Evolutionary conservation across 2,797 vertebrate species (phyloP), one percentile per base, ranked within the genome.

Genomic region (Argentina silus): DNA sequence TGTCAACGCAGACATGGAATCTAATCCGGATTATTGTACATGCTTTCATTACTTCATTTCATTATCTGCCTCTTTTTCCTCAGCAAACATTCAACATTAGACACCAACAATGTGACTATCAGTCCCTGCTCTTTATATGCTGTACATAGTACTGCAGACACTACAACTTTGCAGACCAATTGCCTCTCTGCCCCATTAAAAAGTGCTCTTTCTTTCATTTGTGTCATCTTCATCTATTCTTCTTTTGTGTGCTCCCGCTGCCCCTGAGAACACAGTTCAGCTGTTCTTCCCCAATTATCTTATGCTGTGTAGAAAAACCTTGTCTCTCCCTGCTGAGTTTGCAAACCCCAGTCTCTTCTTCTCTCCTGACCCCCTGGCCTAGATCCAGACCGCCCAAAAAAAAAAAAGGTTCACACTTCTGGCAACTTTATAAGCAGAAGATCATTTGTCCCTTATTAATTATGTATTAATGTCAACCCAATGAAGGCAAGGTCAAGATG

Each of bases 381-480:
- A 56, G 51, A 36, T 3, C 11, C 5, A 64, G 42, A 74, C 62
- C 70, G 63, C 70, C 70, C 1, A 48, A 71, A 53, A 77, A 1
- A 3, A 42, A 14, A 50, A 17, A 3, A 6, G 21, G 0, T 55
- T 85, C 74, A 74, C 74, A 66, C 50, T 75, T 75, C 67, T 70
- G 45, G 59, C 59, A 8, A 48, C 65, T 74, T 74, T 80, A 86
- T 91, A 84, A 88, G 77, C 89, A 85, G 83, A 81, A 55, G 69
- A 73, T 90, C 84, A 83, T 92, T 91, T 92, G 86, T 91, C 88
- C 80, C 76, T 53, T 83, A 85, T 91, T 89, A 91, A 89, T 89
- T 89, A 90, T 90, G 84, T 81, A 90, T 87, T 86, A 81, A 85
- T 88, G 81, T 84, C 85, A 87, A 85, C 53, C 67, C 87, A 85